Conservation (phyloP, 2,797 vertebrate genomes). For the Silurus aristotelis region DNA sequence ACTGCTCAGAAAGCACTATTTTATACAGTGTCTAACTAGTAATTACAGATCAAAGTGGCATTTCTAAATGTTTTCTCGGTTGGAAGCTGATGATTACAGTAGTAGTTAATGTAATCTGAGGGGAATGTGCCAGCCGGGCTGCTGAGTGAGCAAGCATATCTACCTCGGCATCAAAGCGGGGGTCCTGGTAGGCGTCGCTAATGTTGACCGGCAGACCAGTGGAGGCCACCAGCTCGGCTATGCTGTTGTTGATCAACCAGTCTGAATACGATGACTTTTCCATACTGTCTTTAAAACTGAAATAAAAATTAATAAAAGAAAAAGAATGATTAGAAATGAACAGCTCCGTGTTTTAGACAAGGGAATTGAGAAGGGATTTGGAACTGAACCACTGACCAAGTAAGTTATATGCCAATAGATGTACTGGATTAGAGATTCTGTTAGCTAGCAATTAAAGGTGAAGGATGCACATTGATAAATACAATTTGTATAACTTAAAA, state of each 20-base stretch:
- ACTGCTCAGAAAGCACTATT: background rate
- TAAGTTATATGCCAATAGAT: background rate
- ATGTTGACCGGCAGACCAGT: slow-evolving; percentile 97
- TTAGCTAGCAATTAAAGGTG: background rate
- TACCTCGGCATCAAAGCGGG: slow-evolving; percentile 97
- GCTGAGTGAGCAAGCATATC: background rate
- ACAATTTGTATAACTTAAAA: background rate
- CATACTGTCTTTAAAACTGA: slow-evolving; percentile 92
- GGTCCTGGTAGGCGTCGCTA: slow-evolving; percentile 96
- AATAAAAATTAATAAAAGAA: slow-evolving; percentile 3
- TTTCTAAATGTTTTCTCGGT: slow-evolving; percentile 9
- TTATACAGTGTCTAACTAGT: background rate
- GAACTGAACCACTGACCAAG: background rate
- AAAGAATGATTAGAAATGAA: slow-evolving; percentile 6
- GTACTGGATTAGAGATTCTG: background rate
- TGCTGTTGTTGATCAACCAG: slow-evolving; percentile 98
- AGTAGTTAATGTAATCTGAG: slow-evolving; percentile 3
- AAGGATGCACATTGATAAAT: background rate
- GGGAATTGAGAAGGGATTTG: background rate
- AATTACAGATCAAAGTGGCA: slow-evolving; percentile 3
- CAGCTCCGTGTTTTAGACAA: background rate
- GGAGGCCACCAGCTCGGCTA: slow-evolving; percentile 95
- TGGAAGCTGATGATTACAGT: slow-evolving; percentile 24
- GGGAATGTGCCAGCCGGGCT: background rate
- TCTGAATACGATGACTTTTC: slow-evolving; percentile 96